These are phyloP conservation scores for Hybos culiciformis DNA, from an alignment of 2,888 invertebrate genomes.

Conservation along the genomic window DNA sequence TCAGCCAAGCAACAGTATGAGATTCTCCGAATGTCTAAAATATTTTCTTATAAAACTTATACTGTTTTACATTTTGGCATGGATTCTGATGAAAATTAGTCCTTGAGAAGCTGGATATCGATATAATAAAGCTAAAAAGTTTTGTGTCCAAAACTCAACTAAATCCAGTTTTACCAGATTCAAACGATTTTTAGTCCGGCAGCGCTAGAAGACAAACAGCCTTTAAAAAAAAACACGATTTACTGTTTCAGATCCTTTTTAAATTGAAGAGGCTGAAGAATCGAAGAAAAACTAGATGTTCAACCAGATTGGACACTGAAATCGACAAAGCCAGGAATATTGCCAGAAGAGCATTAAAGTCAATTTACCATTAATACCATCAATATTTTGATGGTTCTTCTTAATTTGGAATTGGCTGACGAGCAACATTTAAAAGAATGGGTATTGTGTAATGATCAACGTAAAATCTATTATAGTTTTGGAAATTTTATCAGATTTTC, in stretches of 20 bases:
- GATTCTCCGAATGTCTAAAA: too few relatives aligned
- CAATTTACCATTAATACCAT: conserved; percentile 73
- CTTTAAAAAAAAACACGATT: conserved; percentile 51
- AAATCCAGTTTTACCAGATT: conserved; percentile 23
- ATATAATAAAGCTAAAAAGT: too few relatives aligned
- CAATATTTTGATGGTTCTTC: conserved; percentile 79
- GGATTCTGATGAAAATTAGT: too few relatives aligned
- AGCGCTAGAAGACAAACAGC: conserved; percentile 16
- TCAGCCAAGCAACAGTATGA: too few relatives aligned
- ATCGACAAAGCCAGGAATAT: conserved; percentile 80
- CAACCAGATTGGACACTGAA: conserved; percentile 67
- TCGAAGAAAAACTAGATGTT: conserved; percentile 47
- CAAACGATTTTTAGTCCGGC: conserved; percentile 27
- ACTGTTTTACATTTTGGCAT: too few relatives aligned
- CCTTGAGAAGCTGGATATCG: too few relatives aligned
- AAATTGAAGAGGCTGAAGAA: conserved; percentile 52
- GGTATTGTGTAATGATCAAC: conserved; percentile 63
- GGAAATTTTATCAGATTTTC: conserved; percentile 53
- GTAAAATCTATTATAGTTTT: conserved; percentile 57
- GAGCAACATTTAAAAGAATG: conserved; percentile 67
- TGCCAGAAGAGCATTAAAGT: conserved; percentile 63
- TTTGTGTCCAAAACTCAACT: conserved; percentile 5
- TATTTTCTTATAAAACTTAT: too few relatives aligned
- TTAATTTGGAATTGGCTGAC: conserved; percentile 79
- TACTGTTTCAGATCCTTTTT: conserved; percentile 48